These are phyloP conservation scores for Sinotaia quadrata DNA, from an alignment of 2,888 invertebrate genomes.

Conservation along the genomic window DNA sequence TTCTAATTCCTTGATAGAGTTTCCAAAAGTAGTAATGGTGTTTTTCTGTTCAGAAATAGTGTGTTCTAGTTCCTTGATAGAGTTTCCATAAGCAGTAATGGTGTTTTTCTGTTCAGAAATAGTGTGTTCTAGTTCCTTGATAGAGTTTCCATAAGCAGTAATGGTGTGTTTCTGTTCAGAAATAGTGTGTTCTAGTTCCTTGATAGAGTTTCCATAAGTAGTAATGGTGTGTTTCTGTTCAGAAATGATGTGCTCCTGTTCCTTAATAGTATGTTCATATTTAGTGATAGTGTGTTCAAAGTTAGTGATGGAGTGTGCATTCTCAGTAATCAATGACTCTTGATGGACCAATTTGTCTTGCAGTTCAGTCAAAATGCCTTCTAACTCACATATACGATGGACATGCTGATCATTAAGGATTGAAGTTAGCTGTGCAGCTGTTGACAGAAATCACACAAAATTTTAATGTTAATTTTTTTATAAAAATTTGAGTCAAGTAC, in stretches of 20 bases:
- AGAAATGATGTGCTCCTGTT: background rate
- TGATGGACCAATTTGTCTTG: conserved; percentile 34
- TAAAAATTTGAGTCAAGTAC: too few relatives aligned
- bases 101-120: too few relatives aligned
- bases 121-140: conserved; percentile 11
- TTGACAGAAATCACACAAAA: too few relatives aligned
- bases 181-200: background rate
- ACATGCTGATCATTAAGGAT: conserved; percentile 24
- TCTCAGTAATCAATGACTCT: conserved; percentile 12
- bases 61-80: background rate
- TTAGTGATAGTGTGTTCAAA: background rate
- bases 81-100: too few relatives aligned
- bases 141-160: conserved; percentile 5
- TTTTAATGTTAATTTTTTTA: too few relatives aligned
- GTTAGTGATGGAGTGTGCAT: conserved; percentile 12
- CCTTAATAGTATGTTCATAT: background rate
- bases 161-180: background rate
- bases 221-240: conserved; percentile 14
- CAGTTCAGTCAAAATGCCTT: conserved; percentile 35
- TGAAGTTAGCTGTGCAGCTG: conserved; percentile 17
- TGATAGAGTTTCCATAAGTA: background rate
- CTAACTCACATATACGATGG: conserved; percentile 28
- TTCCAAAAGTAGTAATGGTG: conserved; percentile 8
- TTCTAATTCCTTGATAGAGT: background rate
- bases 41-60: conserved; percentile 1